Base-by-base conservation (phyloP, 2,797 vertebrate genomes). In the Chaetophractus vellerosus region DNA sequence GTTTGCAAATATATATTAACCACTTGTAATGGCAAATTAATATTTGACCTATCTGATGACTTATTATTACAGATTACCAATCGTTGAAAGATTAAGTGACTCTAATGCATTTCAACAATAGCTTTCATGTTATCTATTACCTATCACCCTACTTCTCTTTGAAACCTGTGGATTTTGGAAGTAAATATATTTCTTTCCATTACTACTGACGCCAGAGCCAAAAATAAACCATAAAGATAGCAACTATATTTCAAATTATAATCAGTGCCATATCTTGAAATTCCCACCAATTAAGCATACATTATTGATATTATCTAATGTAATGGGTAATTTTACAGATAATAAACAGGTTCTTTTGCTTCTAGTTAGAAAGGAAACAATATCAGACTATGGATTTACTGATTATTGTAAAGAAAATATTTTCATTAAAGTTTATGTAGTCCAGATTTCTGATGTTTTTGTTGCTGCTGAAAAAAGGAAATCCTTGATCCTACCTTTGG, bases 171-270 rank as follows among this genome's bases (percentile, higher is more conserved):
- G 10, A 36, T 45, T 90, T 80, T 74, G 5, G 18, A 69, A 69
- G 8, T 93, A 82, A 66, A 33, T 24, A 5, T 21, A n/a, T 38
- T 71, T 85, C 1, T 71, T 75, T 90, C 5, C 5, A 0, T 88
- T 92, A 50, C 11, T 92, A 23, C 28, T 75, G 64, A 16, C 23
- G 93, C 2, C 8, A 81, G 26, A 79, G 41, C 15, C 68, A 82
- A 83, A 79, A 91, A 71, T 88, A 94, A 95, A 80, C 15, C 23
- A 48, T 19, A 75, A 19, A 85, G 5, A 21, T 50, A 61, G n/a
- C 55, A 93, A 45, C 31, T 6, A 85, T 18, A 90, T 92, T 93
- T 79, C 38, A 95, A 74, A 90, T 71, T 66, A 87, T 41, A 55
- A 72, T 26, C 80, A 79, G 23, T 71, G 26, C 19, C 78, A 95